These are phyloP conservation scores for Thaleichthys pacificus DNA, from an alignment of 2,797 vertebrate genomes.

Conservation along the genomic window DNA sequence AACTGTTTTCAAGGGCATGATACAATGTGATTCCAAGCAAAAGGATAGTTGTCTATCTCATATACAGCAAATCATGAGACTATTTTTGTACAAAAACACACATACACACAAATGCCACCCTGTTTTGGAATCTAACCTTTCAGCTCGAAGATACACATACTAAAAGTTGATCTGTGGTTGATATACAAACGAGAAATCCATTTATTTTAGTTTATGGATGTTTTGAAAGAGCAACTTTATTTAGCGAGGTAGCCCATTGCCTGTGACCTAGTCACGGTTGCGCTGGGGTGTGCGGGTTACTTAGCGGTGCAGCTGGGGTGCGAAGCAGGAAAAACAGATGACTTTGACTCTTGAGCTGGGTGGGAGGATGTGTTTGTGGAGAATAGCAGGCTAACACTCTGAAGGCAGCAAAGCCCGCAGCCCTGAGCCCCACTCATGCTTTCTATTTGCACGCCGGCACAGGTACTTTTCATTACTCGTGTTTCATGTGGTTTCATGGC, in stretches of 20 bases:
- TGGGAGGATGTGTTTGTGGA: constrained; percentile 51
- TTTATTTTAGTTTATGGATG: constrained; percentile 67
- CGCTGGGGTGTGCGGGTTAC: constrained; percentile 52
- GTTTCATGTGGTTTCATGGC: constrained; percentile 66
- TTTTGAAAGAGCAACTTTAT: constrained; percentile 72
- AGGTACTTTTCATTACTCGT: constrained; percentile 70
- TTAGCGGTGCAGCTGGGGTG: constrained; percentile 42
- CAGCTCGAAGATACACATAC: constrained; percentile 58
- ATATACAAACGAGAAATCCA: constrained; percentile 60
- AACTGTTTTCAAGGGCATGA: constrained; percentile 73
- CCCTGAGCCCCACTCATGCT: constrained; percentile 45
- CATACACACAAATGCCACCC: constrained; percentile 8
- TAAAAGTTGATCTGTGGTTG: constrained; percentile 68
- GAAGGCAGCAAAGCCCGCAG: constrained; percentile 47
- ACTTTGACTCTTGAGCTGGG: constrained; percentile 63
- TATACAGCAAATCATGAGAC: constrained; percentile 37
- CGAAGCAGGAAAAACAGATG: constrained; percentile 55
- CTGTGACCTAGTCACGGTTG: constrained; percentile 54
- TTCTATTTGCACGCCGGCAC: constrained; percentile 59
- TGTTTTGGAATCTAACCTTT: constrained; percentile 59
- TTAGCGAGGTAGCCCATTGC: constrained; percentile 61
- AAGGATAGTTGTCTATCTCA: constrained; percentile 59
- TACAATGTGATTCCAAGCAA: constrained; percentile 54
- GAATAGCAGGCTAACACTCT: constrained; percentile 34
- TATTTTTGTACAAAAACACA: constrained; percentile 31